Percentiles rank a stretch among this genome's conserved stretches.
Conservation (phyloP, 2,113 vertebrate genomes). For the Stictonetta naevosa region DNA sequence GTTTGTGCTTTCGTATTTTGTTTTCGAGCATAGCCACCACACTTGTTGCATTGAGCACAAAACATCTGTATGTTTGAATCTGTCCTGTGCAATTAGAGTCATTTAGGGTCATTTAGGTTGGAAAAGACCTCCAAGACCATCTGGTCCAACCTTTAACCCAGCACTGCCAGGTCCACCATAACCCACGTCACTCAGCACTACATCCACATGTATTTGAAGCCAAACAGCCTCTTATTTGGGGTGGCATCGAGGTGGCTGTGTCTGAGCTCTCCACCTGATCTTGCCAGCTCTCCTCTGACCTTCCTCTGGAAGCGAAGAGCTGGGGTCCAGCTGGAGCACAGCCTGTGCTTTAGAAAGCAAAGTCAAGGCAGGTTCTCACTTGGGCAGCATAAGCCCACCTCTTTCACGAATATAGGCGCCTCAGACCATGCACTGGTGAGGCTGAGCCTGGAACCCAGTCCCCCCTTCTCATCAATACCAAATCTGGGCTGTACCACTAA, state of each 20-base stretch:
- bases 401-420: background rate
- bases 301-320: background rate
- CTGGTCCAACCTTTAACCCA: too few species aligned
- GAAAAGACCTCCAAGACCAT: too few species aligned
- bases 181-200: too few species aligned
- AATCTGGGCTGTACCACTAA: background rate
- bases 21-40: background rate
- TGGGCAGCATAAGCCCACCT: background rate
- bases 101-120: background rate
- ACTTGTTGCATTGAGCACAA: background rate
- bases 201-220: background rate
- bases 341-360: background rate
- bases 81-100: background rate
- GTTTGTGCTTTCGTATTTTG: background rate
- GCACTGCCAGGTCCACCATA: too few species aligned
- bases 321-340: background rate
- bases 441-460: background rate
- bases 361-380: background rate
- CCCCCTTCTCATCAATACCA: background rate
- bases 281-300: slow-evolving; percentile 14
- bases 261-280: background rate
- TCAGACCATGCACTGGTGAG: background rate
- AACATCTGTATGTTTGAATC: background rate
- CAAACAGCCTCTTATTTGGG: slow-evolving; percentile 12
- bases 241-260: background rate